These are phyloP conservation scores for Seriola dumerili DNA, from an alignment of 2,113 vertebrate species.

Conservation along the genomic window DNA sequence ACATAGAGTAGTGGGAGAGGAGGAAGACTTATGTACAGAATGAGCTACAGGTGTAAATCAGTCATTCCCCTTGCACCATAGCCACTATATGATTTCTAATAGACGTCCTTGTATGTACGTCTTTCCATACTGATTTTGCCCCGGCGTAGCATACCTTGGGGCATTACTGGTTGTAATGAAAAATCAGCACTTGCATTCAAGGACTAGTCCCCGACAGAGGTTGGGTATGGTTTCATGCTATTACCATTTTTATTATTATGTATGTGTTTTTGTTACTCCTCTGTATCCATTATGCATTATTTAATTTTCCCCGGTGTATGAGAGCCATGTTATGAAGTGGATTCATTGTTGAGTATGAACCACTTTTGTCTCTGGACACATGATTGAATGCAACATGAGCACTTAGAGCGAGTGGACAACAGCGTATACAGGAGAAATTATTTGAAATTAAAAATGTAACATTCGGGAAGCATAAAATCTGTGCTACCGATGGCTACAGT, in stretches of 20 bases:
- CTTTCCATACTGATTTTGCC: conserved; percentile 6
- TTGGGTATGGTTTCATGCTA: conserved; percentile 28
- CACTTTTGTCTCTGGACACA: conserved; percentile 32
- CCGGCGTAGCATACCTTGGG: neutral
- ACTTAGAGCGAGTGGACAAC: conserved; percentile 10
- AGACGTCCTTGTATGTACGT: conserved; percentile 20
- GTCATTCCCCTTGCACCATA: neutral
- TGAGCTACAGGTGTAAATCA: neutral
- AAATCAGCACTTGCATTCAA: conserved; percentile 42
- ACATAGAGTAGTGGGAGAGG: neutral
- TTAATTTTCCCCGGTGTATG: conserved; percentile 16
- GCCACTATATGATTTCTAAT: conserved; percentile 9
- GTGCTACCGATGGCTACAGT: neutral
- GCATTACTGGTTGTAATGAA: conserved; percentile 48
- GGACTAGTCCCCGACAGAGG: conserved; percentile 6
- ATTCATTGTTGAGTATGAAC: conserved; percentile 35
- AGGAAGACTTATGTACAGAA: neutral
- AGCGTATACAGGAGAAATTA: neutral
- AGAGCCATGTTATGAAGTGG: conserved; percentile 25
- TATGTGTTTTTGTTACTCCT: conserved; percentile 33
- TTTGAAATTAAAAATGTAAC: conserved; percentile 43
- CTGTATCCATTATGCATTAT: conserved; percentile 53
- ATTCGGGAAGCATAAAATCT: conserved; percentile 8
- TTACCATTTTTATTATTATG: conserved; percentile 54
- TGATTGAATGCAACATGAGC: conserved; percentile 39